Percentiles rank a stretch among this genome's conserved stretches.
These are phyloP conservation scores for Lithophane leautieri DNA, from an alignment of 2,888 invertebrate species.

Conservation along the genomic window DNA sequence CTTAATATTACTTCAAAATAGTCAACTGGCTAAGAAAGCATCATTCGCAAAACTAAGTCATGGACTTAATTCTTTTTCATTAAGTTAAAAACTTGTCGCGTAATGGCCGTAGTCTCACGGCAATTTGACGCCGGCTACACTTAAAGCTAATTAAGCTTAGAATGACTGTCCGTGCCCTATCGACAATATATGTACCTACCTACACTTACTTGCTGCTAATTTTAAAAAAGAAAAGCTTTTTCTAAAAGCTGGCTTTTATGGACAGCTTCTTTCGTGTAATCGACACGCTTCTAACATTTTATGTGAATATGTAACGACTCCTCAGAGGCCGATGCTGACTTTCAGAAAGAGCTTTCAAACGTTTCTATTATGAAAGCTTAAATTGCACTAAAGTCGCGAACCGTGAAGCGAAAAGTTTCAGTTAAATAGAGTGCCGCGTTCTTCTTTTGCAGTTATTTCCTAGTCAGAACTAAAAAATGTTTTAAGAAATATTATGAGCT, in stretches of 20 bases:
- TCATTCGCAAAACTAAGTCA: constrained; percentile 34
- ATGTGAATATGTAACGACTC: constrained; percentile 53
- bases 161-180: constrained; percentile 26
- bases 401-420: constrained; percentile 80
- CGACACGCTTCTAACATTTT: constrained; percentile 39
- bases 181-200: constrained; percentile 19
- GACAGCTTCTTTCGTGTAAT: constrained; percentile 32
- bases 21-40: constrained; percentile 33
- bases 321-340: constrained; percentile 52
- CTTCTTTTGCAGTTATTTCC: constrained; percentile 66
- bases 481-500: constrained; percentile 39
- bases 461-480: constrained; percentile 48
- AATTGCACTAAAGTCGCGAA: constrained; percentile 79
- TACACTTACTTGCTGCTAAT: constrained; percentile 30
- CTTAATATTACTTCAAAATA: constrained; percentile 52
- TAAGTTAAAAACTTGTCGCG: constrained; percentile 49
- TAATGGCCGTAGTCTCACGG: constrained; percentile 37
- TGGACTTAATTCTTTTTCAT: constrained; percentile 19
- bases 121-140: constrained; percentile 44
- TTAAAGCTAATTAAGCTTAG: constrained; percentile 55
- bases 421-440: constrained; percentile 70
- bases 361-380: constrained; percentile 78
- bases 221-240: constrained; percentile 13
- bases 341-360: constrained; percentile 63
- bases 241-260: constrained; percentile 16